These are phyloP conservation scores for Aphidius ervi DNA, from an alignment of 1,140 invertebrate genomes.

Conservation along the genomic window DNA sequence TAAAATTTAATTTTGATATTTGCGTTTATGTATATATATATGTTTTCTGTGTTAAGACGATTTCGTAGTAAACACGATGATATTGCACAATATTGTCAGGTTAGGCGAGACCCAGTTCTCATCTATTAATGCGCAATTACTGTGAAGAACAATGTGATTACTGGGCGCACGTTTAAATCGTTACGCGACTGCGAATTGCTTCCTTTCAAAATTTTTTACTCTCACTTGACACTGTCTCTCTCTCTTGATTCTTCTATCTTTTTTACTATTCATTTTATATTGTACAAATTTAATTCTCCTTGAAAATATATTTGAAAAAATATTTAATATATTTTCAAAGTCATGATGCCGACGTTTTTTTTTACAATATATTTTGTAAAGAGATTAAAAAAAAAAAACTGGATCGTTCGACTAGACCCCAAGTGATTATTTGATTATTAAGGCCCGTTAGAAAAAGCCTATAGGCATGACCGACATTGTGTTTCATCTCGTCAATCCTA, in stretches of 20 bases:
- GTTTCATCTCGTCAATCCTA: neutral
- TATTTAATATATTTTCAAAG: no score
- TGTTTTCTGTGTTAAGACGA: no score
- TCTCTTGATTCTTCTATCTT: slow-evolving; percentile 11
- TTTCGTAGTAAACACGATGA: neutral
- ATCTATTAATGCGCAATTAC: slow-evolving; percentile 45
- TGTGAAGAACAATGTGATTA: slow-evolving; percentile 42
- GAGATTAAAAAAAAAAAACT: no score
- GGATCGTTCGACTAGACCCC: no score
- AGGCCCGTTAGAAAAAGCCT: no score
- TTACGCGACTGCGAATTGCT: slow-evolving; percentile 34
- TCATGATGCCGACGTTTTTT: no score
- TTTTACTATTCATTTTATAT: neutral
- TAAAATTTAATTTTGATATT: no score
- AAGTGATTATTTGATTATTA: no score
- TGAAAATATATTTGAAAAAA: neutral
- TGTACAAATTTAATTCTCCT: neutral
- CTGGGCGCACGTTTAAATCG: slow-evolving; percentile 34
- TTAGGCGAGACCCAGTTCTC: slow-evolving; percentile 39
- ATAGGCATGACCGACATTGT: no score
- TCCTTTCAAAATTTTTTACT: slow-evolving; percentile 21
- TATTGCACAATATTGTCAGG: slow-evolving; percentile 10
- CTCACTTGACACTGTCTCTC: slow-evolving; percentile 7
- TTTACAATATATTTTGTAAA: no score
- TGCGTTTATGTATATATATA: no score